Evolutionary conservation across 2,113 vertebrate genomes (phyloP), one percentile per base, ranked within the genome.

Genomic region (Dromaius novaehollandiae): DNA sequence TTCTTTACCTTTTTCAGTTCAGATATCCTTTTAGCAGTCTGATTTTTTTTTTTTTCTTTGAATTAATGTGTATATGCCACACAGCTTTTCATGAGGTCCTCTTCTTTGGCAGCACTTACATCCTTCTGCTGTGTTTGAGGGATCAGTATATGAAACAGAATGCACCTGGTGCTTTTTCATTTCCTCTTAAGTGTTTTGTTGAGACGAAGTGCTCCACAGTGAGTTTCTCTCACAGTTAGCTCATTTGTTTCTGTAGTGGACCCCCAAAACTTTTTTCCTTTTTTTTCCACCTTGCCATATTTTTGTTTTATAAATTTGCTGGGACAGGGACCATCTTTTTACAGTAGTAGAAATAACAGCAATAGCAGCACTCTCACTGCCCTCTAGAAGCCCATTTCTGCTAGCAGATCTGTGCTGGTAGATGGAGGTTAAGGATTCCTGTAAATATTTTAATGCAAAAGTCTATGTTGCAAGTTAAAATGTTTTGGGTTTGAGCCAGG

Each of bases 301-400:
- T 1, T 73, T 68, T 4, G 5, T 74, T 24, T 51, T 56, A 44
- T 7, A 78, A 78, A 30, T 19, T 94, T 21, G 1, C 20, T 87
- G 70, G 32, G 40, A 26, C 24, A n/a, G 13, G 36, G 25, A 10
- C 30, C 0, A 0, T 65, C 16, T 66, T 84, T 84, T 79, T 71
- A 22, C 48, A 61, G 18, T 18, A 17, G 12, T 17, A 28, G 44
- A 16, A 8, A 5, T 78, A 70, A 44, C 50, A 63, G 19, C 24
- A 48, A 13, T 71, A n/a, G 34, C 26, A 64, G 10, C 50, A 11
- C 18, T 55, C 0, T 2, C 3, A 2, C 24, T 3, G 3, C 70
- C 14, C 40, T 56, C 13, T 50, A 75, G 22, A 81, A 82, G 36
- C 2, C 7, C 28, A 0, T 65, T 86, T 65, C 44, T 81, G 11